phyloP scores from a whole-genome alignment of 2,888 invertebrate genomes.

The Entomobrya multifasciata region DNA sequence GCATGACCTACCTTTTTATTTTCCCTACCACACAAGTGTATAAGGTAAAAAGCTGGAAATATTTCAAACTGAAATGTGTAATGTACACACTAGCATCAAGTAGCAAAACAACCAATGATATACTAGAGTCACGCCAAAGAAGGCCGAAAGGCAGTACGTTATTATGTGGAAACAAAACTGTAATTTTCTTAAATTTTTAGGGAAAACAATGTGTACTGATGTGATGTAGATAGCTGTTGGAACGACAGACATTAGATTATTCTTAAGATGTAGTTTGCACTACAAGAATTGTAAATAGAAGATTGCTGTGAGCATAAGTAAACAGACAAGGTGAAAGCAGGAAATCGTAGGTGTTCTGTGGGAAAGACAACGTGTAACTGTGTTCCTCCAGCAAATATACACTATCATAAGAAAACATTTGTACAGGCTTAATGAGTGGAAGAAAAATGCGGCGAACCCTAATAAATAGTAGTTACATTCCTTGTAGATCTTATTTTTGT shows the following conservation, averaged over 20 bases:
- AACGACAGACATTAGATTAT: too few relatives aligned
- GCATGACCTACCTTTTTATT: constrained; percentile 21
- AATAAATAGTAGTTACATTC: neutral
- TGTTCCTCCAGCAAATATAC: neutral
- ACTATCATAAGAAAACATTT: neutral
- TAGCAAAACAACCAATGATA: too few relatives aligned
- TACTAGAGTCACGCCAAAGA: too few relatives aligned
- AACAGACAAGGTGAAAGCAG: neutral
- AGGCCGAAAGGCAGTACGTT: too few relatives aligned
- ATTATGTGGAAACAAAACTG: too few relatives aligned
- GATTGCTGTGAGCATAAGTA: neutral
- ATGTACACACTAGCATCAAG: too few relatives aligned
- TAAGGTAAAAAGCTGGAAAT: constrained; percentile 3
- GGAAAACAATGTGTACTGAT: too few relatives aligned
- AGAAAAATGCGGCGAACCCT: neutral
- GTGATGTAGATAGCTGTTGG: too few relatives aligned
- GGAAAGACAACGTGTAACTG: neutral
- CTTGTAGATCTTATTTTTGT: neutral
- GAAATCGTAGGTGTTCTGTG: constrained; percentile 13
- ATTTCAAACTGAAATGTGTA: neutral
- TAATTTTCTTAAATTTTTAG: too few relatives aligned
- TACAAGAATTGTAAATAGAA: too few relatives aligned
- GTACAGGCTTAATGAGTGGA: neutral
- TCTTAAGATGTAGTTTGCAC: too few relatives aligned
- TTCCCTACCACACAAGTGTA: neutral